Evolutionary conservation across 92 coral and sea anemone species (phyloP), one percentile per base, ranked within the genome.

Genomic region (Scolanthus callimorphus): DNA sequence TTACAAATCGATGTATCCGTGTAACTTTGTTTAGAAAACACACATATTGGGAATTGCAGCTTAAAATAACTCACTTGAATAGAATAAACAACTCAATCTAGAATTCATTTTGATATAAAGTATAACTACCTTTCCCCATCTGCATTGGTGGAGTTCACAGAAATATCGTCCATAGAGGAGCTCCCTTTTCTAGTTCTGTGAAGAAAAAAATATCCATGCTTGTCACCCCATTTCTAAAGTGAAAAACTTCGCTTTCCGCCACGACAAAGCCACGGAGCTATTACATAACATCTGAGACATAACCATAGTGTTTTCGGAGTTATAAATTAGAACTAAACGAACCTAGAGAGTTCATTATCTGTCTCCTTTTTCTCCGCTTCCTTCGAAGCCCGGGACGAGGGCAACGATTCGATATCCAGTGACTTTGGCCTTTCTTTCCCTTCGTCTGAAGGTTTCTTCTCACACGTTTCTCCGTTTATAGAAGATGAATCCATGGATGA

Each of bases 351-450:
- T 9, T 4, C 52, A 46, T 20, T 46, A 10, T 46, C 52, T 9
- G 6, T 9, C 11, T 46, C 52, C 17, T 20, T 46, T 46, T 46
- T 9, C 41, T 34, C 41, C 6, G 41, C 41, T 15, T 34, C 41
- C 15, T 34, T 34, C 6, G 6, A 6, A 6, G 15, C 41, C 15
- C 41, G 41, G 41, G 41, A 6, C 52, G 52, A 46, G 17, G 52
- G 52, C 4, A 46, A 21, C 4, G 25, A 49, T 20, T 81, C 82
- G 50, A 81, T 51, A 39, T 74, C 72, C 12, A 81, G 59, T 30
- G 72, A 66, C 25, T 62, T 68, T 3, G 82, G 82, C 26, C 87
- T 55, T 21, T 80, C 86, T 38, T 74, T 74, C 39, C 51, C n/a
- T 6, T 21, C 57, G 31, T 68, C 65, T 20, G 31, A 25, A 41